Conservation (phyloP, 2,888 invertebrate genomes). For the Tholera decimalis region DNA sequence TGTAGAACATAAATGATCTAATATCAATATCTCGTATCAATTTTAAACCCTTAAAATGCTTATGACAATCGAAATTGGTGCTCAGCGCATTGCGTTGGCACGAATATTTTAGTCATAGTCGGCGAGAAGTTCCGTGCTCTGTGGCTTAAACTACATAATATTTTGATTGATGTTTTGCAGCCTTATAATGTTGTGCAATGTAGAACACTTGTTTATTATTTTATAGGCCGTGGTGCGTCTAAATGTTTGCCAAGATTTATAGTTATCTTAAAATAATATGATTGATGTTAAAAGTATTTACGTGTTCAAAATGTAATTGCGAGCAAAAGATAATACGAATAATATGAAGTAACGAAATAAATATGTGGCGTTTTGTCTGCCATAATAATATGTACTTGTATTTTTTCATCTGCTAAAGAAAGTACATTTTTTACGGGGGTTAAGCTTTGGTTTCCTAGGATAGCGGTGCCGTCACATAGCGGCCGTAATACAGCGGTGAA, state of each 20-base stretch:
- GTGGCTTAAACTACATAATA: background rate
- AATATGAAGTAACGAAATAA: background rate
- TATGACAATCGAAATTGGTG: no score
- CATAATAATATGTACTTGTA: background rate
- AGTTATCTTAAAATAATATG: slow-evolving; percentile 60
- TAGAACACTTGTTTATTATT: slow-evolving; percentile 31
- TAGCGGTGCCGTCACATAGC: no score
- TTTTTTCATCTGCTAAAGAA: no score
- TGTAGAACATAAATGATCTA: no score
- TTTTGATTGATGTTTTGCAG: slow-evolving; percentile 11
- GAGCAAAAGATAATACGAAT: slow-evolving; percentile 22
- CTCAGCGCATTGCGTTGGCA: no score
- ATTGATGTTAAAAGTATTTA: slow-evolving; percentile 61
- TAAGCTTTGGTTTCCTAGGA: no score
- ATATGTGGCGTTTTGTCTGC: background rate
- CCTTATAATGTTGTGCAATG: slow-evolving; percentile 8
- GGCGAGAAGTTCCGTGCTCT: background rate
- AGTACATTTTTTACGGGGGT: no score
- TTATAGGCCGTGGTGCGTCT: slow-evolving; percentile 9
- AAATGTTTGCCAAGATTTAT: slow-evolving; percentile 53
- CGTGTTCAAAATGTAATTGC: slow-evolving; percentile 37
- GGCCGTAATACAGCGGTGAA: no score
- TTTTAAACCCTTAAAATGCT: no score
- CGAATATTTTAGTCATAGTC: no score
- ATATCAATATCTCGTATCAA: no score